A percentile compares a stretch with the other conserved stretches of the same genome.
phyloP scores from a whole-genome alignment of 2,113 vertebrate species.

The Hyaena hyaena region DNA sequence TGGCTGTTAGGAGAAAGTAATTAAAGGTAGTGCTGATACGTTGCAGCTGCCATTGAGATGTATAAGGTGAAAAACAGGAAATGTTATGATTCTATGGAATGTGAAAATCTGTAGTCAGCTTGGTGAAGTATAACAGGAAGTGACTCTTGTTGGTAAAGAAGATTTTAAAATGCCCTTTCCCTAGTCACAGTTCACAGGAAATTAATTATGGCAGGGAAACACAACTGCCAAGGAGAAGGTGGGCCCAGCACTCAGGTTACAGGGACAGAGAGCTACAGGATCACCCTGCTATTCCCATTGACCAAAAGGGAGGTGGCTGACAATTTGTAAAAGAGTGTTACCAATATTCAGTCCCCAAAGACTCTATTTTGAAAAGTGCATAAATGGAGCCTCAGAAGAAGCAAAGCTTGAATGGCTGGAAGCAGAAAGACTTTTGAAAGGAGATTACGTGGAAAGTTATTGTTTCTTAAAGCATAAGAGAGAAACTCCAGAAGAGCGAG shows the following conservation, averaged over 20 bases:
- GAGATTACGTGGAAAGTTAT: background rate
- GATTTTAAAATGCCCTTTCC: slow-evolving; percentile 18
- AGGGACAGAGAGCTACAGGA: slow-evolving; percentile 14
- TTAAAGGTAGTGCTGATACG: background rate
- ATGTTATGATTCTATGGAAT: background rate
- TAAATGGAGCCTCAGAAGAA: background rate
- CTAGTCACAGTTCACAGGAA: background rate
- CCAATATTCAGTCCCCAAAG: background rate
- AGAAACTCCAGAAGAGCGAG: background rate
- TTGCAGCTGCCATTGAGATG: background rate
- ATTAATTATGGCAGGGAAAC: background rate
- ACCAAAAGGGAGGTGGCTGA: background rate
- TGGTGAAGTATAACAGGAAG: background rate
- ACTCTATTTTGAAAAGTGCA: background rate
- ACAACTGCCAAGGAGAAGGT: background rate
- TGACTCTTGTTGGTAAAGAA: slow-evolving; percentile 42
- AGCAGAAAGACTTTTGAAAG: background rate
- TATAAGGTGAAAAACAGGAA: background rate
- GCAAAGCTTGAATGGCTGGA: background rate
- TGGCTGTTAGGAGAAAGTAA: background rate
- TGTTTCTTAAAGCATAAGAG: background rate
- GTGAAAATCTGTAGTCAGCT: background rate
- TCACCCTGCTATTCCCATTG: background rate
- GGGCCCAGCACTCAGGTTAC: background rate
- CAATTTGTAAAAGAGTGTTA: background rate